phyloP scores from a whole-genome alignment of 2,113 vertebrate genomes.

The Leptodactylus fuscus region DNA sequence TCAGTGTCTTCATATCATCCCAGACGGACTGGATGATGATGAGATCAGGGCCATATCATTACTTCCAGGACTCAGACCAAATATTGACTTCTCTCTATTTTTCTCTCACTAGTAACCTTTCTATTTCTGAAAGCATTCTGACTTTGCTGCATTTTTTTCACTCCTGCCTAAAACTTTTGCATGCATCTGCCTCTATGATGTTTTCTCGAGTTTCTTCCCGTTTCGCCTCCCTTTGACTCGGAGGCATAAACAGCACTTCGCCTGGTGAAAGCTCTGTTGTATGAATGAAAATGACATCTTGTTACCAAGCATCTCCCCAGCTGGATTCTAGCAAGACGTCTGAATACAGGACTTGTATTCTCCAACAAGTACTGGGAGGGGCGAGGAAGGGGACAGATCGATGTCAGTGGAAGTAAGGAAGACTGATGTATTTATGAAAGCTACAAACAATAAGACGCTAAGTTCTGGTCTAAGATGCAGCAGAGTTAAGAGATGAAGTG shows the following conservation, averaged over 20 bases:
- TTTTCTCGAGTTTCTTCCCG: not conserved
- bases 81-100: no score
- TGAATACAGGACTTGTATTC: constrained; percentile 58
- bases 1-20: no score
- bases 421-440: not conserved
- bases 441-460: not conserved
- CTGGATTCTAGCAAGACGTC: constrained; percentile 22
- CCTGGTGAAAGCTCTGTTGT: constrained; percentile 49
- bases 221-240: not conserved
- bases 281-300: constrained; percentile 49
- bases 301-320: constrained; percentile 37
- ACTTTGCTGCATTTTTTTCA: no score
- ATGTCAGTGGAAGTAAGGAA: not conserved
- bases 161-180: not conserved
- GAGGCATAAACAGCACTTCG: not conserved
- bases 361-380: constrained; percentile 14
- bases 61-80: no score
- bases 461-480: not conserved
- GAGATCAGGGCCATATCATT: no score
- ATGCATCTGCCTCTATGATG: not conserved
- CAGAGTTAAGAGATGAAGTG: not conserved
- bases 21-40: no score
- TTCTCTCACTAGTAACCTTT: no score
- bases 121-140: no score
- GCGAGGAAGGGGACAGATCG: not conserved